phyloP scores from a whole-genome alignment of 2,888 invertebrate species.

The Cinara cedri region DNA sequence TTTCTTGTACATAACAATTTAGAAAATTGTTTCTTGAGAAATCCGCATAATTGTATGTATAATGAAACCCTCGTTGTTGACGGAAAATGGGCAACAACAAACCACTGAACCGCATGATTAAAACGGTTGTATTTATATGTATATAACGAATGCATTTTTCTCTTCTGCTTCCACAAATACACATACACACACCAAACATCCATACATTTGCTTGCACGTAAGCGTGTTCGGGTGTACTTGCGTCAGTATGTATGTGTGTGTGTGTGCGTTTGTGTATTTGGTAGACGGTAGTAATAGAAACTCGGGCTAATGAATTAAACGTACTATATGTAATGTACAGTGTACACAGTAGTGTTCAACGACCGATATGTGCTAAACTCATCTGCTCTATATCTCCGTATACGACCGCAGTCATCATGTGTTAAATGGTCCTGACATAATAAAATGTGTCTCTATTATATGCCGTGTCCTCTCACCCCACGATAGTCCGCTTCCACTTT shows the following conservation, averaged over 20 bases:
- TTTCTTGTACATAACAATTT: background rate
- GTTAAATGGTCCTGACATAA: slow-evolving; percentile 46
- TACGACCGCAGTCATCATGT: slow-evolving; percentile 20
- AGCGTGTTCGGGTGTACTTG: background rate
- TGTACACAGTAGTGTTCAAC: background rate
- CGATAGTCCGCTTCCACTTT: background rate
- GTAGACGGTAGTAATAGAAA: slow-evolving; percentile 19
- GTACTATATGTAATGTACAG: background rate
- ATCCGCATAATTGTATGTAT: background rate
- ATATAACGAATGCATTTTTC: slow-evolving; percentile 33
- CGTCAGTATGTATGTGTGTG: too few relatives aligned
- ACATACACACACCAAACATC: background rate
- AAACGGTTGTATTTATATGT: background rate
- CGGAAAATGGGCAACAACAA: background rate
- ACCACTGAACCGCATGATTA: slow-evolving; percentile 53
- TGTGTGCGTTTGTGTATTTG: too few relatives aligned
- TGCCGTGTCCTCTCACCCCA: background rate
- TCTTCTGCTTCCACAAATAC: slow-evolving; percentile 5
- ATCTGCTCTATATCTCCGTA: slow-evolving; percentile 19
- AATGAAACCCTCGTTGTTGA: background rate
- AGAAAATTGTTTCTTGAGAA: background rate
- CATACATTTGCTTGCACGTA: background rate
- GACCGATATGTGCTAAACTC: slow-evolving; percentile 7
- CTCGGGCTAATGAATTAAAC: slow-evolving; percentile 49
- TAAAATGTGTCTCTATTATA: slow-evolving; percentile 15